A percentile compares a stretch with the other conserved stretches of the same genome.
Evolutionary conservation across 2,113 vertebrate genomes (phyloP).

Genomic region (Petrocephalus zakoni): DNA sequence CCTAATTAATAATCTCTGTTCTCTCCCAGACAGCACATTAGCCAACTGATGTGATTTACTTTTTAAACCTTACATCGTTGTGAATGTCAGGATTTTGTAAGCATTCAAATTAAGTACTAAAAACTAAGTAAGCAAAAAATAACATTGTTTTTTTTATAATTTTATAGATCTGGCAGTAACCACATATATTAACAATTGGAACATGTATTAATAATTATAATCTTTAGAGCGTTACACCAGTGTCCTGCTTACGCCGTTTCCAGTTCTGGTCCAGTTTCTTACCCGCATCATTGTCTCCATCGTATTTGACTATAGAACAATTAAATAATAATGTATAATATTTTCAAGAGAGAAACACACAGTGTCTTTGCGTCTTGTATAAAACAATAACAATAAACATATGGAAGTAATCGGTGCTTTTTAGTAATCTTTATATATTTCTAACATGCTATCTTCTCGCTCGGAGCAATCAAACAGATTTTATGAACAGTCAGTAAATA

Average conservation of each 20-base stretch:
- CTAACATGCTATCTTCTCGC: background rate
- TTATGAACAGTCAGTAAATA: background rate
- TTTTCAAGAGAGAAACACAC: background rate
- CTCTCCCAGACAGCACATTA: constrained; percentile 2
- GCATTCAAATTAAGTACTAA: background rate
- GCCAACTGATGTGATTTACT: background rate
- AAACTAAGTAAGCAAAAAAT: background rate
- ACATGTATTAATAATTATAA: background rate
- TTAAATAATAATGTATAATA: too few species aligned
- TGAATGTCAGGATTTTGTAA: background rate
- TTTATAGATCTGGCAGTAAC: background rate
- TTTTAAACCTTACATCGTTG: background rate
- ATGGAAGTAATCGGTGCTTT: background rate
- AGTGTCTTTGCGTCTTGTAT: background rate
- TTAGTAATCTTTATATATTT: background rate
- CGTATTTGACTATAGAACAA: background rate
- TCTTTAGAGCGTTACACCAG: background rate
- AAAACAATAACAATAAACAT: too few species aligned
- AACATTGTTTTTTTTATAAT: background rate
- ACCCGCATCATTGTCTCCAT: background rate
- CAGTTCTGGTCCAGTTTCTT: background rate
- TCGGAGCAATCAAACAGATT: background rate
- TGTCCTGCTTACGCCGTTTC: background rate
- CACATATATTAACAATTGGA: background rate
- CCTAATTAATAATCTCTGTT: background rate